Evolutionary conservation across 2,797 vertebrate species (phyloP).

Genomic region (Salmo trutta): DNA sequence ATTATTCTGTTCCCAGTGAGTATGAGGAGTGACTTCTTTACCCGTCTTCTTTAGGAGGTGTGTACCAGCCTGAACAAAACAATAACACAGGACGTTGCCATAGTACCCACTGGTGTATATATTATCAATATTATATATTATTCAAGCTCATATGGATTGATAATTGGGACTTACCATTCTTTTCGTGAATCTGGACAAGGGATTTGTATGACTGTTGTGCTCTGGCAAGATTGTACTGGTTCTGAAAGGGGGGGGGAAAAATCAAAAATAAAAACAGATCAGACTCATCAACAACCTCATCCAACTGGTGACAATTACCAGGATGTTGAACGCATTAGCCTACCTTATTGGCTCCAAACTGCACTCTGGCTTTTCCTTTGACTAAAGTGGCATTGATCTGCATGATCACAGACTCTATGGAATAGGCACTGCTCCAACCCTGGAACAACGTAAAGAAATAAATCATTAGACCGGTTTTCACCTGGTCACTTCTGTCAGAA

Average conservation of each 20-base stretch:
- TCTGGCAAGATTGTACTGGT: slow-evolving; percentile 99
- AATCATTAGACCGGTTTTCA: no score
- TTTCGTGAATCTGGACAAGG: slow-evolving; percentile 99
- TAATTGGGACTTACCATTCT: slow-evolving; percentile 86
- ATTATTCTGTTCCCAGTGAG: slow-evolving; percentile 58
- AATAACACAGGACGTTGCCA: background rate
- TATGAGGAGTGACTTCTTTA: slow-evolving; percentile 69
- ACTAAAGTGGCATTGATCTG: slow-evolving; percentile 99
- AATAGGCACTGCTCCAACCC: slow-evolving; percentile 99
- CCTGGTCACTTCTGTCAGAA: no score
- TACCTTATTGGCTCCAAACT: slow-evolving; percentile 99
- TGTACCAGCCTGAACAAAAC: slow-evolving; percentile 94
- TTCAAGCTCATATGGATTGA: background rate
- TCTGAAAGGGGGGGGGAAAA: slow-evolving; percentile 75
- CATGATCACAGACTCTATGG: slow-evolving; percentile 99
- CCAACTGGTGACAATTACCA: no score
- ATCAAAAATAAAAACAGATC: no score
- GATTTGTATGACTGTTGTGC: slow-evolving; percentile 99
- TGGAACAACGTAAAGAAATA: slow-evolving; percentile 51
- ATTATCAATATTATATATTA: slow-evolving; percentile 22
- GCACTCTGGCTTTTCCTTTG: slow-evolving; percentile 99
- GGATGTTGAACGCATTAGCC: no score
- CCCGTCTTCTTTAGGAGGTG: slow-evolving; percentile 98
- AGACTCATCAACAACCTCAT: background rate
- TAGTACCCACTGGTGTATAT: background rate